Evolutionary conservation across 2,113 vertebrate species (phyloP).

Genomic region (Xerus inauris): DNA sequence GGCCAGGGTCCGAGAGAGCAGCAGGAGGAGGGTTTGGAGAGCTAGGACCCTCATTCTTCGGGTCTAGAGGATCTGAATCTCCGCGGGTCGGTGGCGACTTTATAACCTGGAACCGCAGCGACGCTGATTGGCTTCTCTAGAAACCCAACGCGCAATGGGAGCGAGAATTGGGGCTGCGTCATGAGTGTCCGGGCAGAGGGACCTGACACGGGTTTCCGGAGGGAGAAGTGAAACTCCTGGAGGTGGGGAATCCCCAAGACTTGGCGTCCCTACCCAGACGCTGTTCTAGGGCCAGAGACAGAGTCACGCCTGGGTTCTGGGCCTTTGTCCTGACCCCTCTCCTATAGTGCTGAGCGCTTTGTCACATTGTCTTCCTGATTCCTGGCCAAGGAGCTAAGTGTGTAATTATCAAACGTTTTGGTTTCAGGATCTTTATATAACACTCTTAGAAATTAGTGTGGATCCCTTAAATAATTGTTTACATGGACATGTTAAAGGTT

Average conservation of each 20-base stretch:
- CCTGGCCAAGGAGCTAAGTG: too few relatives aligned
- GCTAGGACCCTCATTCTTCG: neutral
- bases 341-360: too few relatives aligned
- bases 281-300: neutral
- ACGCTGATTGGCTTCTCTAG: neutral
- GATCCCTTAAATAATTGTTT: neutral
- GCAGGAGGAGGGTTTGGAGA: neutral
- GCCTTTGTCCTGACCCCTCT: neutral
- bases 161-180: neutral
- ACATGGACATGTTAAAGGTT: neutral
- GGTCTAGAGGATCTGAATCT: too few relatives aligned
- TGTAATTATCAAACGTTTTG: neutral
- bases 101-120: neutral
- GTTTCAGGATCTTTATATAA: neutral
- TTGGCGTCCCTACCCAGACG: neutral
- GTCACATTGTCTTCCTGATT: neutral
- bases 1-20: neutral
- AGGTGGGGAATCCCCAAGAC: too few relatives aligned
- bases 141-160: neutral
- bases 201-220: neutral
- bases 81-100: fast-evolving
- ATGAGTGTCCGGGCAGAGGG: neutral
- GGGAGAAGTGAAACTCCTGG: neutral
- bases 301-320: neutral
- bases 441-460: neutral